Percentiles rank a stretch among this genome's conserved stretches.
Conservation (phyloP, 2,113 vertebrate genomes). For the Panurus biarmicus region DNA sequence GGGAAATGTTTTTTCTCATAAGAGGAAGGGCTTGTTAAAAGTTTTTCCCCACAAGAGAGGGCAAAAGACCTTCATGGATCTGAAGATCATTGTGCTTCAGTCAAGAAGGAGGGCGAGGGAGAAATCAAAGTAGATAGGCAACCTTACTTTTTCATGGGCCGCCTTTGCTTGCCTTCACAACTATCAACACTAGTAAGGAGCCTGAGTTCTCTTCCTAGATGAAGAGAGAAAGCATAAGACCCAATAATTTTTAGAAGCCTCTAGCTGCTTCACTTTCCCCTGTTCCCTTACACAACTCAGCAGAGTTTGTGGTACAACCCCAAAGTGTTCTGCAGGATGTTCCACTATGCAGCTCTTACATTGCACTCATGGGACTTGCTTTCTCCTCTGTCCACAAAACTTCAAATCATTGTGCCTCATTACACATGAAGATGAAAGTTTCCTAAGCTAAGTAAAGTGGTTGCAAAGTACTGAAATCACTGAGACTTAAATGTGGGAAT, state of each 20-base stretch:
- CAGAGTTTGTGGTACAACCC: background rate
- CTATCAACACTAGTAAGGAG: background rate
- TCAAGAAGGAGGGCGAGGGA: background rate
- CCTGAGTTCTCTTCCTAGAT: background rate
- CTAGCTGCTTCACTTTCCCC: background rate
- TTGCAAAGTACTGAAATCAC: background rate
- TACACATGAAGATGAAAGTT: background rate
- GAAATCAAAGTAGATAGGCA: background rate
- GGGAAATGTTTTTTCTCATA: background rate
- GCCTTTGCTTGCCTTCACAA: background rate
- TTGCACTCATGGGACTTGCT: background rate
- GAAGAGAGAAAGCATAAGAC: background rate
- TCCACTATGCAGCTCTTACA: background rate
- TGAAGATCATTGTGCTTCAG: background rate
- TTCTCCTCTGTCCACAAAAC: background rate
- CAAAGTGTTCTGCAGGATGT: background rate
- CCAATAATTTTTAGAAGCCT: background rate
- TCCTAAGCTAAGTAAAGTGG: background rate
- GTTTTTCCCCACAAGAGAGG: background rate
- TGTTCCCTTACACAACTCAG: background rate
- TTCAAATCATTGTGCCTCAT: background rate
- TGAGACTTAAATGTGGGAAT: background rate
- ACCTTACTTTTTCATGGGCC: background rate
- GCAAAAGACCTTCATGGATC: background rate
- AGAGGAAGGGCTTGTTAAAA: background rate